Conservation (phyloP, 2,888 invertebrate species). For the Sinodicranocentrus sp. region DNA sequence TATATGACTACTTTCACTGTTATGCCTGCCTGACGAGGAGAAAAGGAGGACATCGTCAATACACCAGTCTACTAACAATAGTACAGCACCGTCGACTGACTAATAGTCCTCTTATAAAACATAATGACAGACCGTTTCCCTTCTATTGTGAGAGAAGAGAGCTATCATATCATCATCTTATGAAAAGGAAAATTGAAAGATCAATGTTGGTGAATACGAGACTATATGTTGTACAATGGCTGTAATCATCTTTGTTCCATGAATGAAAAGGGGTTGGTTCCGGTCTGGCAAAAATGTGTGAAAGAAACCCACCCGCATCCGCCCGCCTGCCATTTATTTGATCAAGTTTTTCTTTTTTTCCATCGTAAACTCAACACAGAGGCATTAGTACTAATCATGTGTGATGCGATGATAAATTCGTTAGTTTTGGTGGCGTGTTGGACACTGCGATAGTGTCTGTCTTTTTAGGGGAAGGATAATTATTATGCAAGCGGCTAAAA, state of each 20-base stretch:
- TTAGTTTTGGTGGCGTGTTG: conserved; percentile 43
- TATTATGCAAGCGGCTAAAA: too few relatives aligned
- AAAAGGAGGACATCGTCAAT: conserved; percentile 58
- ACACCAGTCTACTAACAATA: conserved; percentile 29
- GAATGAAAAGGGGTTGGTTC: conserved; percentile 59
- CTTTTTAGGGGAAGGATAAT: too few relatives aligned
- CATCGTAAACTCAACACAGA: conserved; percentile 20
- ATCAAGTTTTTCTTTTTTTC: conserved; percentile 18
- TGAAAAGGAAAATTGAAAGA: conserved; percentile 47
- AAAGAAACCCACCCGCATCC: conserved; percentile 54
- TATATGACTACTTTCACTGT: conserved; percentile 71
- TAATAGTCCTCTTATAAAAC: conserved; percentile 51
- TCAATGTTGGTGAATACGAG: conserved; percentile 27
- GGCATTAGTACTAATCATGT: not conserved
- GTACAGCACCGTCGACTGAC: conserved; percentile 7
- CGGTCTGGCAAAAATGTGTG: conserved; percentile 50
- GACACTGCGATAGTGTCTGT: too few relatives aligned
- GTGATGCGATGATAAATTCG: conserved; percentile 44
- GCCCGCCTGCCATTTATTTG: conserved; percentile 56
- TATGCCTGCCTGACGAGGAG: conserved; percentile 23
- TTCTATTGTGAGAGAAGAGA: conserved; percentile 22
- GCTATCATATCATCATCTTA: conserved; percentile 21
- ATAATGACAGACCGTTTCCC: conserved; percentile 42
- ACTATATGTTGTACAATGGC: not conserved
- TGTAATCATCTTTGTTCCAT: conserved; percentile 32